phyloP scores from a whole-genome alignment of 2,888 invertebrate species.

The Artemia sp. region DNA sequence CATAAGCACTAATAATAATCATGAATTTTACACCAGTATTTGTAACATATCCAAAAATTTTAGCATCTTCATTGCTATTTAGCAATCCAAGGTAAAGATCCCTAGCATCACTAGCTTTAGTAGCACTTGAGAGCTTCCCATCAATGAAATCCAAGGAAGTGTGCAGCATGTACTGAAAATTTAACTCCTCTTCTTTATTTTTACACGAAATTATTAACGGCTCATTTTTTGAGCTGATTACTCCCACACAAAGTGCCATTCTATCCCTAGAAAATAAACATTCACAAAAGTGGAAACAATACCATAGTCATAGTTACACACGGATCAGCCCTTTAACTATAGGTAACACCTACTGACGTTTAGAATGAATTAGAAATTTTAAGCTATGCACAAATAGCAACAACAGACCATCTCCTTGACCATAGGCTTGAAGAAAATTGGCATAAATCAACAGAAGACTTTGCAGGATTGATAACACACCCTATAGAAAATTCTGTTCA shows the following conservation, averaged over 20 bases:
- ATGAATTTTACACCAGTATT: slow-evolving; percentile 90
- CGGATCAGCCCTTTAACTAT: too few species aligned
- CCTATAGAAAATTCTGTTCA: too few species aligned
- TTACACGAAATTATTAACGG: slow-evolving; percentile 67
- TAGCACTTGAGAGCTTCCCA: slow-evolving; percentile 46
- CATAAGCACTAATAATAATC: slow-evolving; percentile 74
- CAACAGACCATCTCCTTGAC: too few species aligned
- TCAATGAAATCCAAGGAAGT: slow-evolving; percentile 78
- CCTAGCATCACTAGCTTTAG: slow-evolving; percentile 47
- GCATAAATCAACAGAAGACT: too few species aligned
- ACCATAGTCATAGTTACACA: too few species aligned
- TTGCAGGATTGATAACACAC: too few species aligned
- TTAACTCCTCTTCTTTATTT: slow-evolving; percentile 61
- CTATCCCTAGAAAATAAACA: not conserved
- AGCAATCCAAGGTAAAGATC: slow-evolving; percentile 80
- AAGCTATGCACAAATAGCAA: too few species aligned
- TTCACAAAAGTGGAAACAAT: too few species aligned
- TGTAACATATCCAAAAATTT: slow-evolving; percentile 90
- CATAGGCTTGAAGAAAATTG: too few species aligned
- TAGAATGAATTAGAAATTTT: too few species aligned
- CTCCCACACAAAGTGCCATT: not conserved
- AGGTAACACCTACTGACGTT: too few species aligned
- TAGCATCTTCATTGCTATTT: slow-evolving; percentile 85
- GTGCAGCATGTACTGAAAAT: slow-evolving; percentile 82
- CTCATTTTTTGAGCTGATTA: slow-evolving; percentile 53